Percentiles rank a stretch among this genome's conserved stretches.
Conservation (phyloP, 2,888 invertebrate genomes). For the Apodemia hepburni region DNA sequence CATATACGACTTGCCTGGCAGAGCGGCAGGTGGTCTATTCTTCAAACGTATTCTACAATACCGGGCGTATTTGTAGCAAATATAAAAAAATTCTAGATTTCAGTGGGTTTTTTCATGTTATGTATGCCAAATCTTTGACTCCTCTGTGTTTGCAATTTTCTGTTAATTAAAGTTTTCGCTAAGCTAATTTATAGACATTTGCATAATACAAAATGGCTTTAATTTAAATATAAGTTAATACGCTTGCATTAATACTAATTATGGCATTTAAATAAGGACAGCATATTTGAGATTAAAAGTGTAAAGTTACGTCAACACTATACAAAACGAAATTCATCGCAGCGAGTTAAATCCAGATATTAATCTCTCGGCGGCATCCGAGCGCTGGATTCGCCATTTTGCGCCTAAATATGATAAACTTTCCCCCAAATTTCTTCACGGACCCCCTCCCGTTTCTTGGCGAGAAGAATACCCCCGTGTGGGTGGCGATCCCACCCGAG, state of each 20-base stretch:
- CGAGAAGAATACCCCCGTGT: slow-evolving; percentile 44
- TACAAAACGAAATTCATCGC: slow-evolving; percentile 73
- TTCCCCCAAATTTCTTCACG: slow-evolving; percentile 77
- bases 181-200: slow-evolving; percentile 34
- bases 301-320: slow-evolving; percentile 64
- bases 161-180: neutral
- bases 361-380: slow-evolving; percentile 74
- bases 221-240: neutral
- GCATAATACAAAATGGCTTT: slow-evolving; percentile 36
- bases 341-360: slow-evolving; percentile 76
- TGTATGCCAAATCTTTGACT: too few species aligned
- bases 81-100: too few species aligned
- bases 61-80: too few species aligned
- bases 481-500: slow-evolving; percentile 51
- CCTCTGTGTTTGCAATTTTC: too few species aligned
- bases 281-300: slow-evolving; percentile 47
- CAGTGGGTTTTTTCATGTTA: too few species aligned
- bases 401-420: slow-evolving; percentile 81
- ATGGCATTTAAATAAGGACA: slow-evolving; percentile 22
- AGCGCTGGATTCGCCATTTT: slow-evolving; percentile 79
- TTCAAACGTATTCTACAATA: too few species aligned
- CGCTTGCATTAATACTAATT: slow-evolving; percentile 1
- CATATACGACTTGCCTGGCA: too few species aligned
- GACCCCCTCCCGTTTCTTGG: slow-evolving; percentile 55
- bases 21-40: too few species aligned